Conservation (phyloP, 2,113 vertebrate genomes). For the Hemiscyllium ocellatum region DNA sequence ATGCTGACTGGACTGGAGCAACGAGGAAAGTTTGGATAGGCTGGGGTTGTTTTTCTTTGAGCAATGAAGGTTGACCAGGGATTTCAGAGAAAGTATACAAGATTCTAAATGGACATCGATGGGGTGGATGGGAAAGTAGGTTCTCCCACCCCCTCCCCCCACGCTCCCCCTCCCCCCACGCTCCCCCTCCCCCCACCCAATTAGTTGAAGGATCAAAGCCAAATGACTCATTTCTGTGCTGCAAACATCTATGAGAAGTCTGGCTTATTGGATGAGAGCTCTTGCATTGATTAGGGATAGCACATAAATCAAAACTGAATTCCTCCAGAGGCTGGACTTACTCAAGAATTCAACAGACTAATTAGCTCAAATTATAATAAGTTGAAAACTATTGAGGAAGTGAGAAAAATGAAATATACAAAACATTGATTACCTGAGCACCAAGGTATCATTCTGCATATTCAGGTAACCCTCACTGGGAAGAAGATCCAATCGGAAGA, state of each 20-base stretch:
- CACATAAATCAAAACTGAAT: background rate
- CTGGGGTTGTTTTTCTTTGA: no score
- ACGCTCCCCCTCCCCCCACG: no score
- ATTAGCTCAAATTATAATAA: background rate
- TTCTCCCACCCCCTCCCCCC: no score
- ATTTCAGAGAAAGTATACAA: no score
- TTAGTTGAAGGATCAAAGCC: no score
- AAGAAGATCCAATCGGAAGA: conserved; percentile 90
- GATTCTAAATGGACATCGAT: no score
- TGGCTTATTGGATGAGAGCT: background rate
- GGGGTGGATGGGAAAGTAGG: no score
- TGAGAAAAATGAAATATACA: background rate
- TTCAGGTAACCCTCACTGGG: conserved; percentile 95
- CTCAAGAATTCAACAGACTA: background rate
- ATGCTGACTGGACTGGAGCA: no score
- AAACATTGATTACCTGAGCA: conserved; percentile 71
- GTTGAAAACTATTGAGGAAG: background rate
- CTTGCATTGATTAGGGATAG: background rate
- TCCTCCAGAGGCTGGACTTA: background rate
- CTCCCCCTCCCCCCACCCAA: no score
- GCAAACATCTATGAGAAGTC: background rate
- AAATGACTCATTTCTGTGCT: no score
- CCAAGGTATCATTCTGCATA: conserved; percentile 87
- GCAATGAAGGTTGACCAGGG: no score
- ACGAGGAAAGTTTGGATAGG: no score